These are phyloP conservation scores for Phrynocephalus forsythii DNA, from an alignment of 2,797 vertebrate species.

Conservation along the genomic window DNA sequence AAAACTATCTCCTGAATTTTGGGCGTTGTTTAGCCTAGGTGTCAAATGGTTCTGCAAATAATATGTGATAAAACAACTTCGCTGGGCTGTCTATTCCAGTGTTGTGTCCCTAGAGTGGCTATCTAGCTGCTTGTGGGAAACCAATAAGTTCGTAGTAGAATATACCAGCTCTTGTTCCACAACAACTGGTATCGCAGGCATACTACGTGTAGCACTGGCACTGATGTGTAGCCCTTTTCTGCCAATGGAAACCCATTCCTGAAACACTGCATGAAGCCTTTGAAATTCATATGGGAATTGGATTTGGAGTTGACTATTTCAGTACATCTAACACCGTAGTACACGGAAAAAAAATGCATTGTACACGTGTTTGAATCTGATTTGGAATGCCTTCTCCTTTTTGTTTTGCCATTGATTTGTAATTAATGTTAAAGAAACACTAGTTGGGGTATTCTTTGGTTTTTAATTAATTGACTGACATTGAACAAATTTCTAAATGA, in stretches of 20 bases:
- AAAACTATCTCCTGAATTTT: not conserved
- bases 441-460: not conserved
- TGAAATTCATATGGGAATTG: too few species aligned
- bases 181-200: not conserved
- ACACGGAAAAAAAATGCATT: not conserved
- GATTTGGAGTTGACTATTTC: not conserved
- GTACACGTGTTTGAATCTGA: not conserved
- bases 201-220: not conserved
- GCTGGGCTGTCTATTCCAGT: not conserved
- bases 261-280: not conserved
- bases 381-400: not conserved
- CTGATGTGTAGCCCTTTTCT: not conserved
- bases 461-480: not conserved
- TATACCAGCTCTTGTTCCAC: not conserved
- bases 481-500: not conserved
- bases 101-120: not conserved
- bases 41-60: not conserved
- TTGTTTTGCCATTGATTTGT: not conserved
- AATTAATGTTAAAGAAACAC: not conserved
- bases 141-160: not conserved
- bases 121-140: not conserved
- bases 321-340: not conserved
- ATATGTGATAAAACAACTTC: not conserved
- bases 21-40: not conserved
- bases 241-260: not conserved